Evolutionary conservation across 2,888 invertebrate species (phyloP), one percentile per base, ranked within the genome.

Genomic region (Stegana nigrithorax): DNA sequence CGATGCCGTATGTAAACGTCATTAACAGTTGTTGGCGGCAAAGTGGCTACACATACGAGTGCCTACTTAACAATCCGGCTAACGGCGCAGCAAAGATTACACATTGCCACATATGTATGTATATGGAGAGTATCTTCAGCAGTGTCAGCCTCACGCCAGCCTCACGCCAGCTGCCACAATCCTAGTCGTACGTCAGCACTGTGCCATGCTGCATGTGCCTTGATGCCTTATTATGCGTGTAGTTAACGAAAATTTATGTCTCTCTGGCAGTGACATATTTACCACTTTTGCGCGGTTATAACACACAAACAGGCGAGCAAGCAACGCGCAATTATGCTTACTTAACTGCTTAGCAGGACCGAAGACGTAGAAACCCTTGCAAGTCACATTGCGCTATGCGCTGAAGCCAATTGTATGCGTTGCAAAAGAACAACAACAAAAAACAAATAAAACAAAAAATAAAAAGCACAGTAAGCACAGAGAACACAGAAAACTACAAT

Each of bases 211-310:
- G 25, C 66, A 21, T 8, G 19, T 45, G 62, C 56, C 66, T 47
- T 45, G 63, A 75, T 75, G n/a, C n/a, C 78, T 78, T 75, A 78
- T 80, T 53, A 78, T 65, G 69, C 70, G 80, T 80, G 78, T 78
- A 80, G 78, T 75, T 75, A 75, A 80, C 80, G 72, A 78, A 71
- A 76, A 76, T 80, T 76, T 76, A 76, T 76, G 69, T 76, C 67
- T 68, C n/a, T 63, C 76, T 76, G 80, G 75, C 69, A 80, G 80
- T 80, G 76, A 76, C 76, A 76, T 80, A 80, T 76, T 76, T 76
- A 78, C 76, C 76, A 76, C 79, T 80, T 80, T 78, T 74, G 74
- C 50, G 56, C 50, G 71, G 32, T 47, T 32, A 63, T 64, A 63
- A 64, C 63, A 55, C 59, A 58, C 61, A 55, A 25, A 47, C 58